Conservation (phyloP, 2,113 vertebrate genomes). For the Phasianus colchicus region DNA sequence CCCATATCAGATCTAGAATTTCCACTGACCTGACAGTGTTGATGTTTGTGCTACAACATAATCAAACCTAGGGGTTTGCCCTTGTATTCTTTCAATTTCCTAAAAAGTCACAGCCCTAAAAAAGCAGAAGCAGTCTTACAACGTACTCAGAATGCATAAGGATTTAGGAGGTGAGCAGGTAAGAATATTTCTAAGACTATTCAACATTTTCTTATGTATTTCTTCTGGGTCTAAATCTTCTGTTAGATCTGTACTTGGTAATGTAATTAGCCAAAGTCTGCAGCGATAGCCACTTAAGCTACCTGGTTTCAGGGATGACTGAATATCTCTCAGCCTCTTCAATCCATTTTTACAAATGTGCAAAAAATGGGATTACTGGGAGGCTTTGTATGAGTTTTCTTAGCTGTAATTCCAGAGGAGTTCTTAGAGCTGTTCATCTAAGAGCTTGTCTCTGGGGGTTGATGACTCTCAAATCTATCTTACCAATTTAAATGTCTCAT, state of each 20-base stretch:
- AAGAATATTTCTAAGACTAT: background rate
- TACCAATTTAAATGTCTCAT: conserved; percentile 39
- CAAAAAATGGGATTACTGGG: conserved; percentile 62
- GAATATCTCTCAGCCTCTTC: conserved; percentile 1
- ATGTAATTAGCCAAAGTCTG: conserved; percentile 24
- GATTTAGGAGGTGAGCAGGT: background rate
- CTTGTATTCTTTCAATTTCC: background rate
- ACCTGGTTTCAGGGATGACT: background rate
- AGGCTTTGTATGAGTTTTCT: conserved; percentile 33
- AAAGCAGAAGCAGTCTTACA: background rate
- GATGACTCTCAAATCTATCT: conserved; percentile 41
- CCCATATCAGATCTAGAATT: background rate
- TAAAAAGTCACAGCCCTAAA: background rate
- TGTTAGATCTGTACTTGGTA: background rate
- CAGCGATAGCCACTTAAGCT: conserved; percentile 29
- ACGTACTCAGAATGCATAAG: background rate
- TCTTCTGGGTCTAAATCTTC: conserved; percentile 7
- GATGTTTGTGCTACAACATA: background rate
- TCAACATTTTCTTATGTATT: background rate
- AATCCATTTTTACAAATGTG: conserved; percentile 42
- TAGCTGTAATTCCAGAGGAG: conserved; percentile 9
- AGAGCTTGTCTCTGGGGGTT: background rate
- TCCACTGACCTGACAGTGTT: background rate
- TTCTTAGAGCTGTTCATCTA: conserved; percentile 55
- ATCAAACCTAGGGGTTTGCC: background rate